Evolutionary conservation across 2,888 invertebrate genomes (phyloP).

Genomic region (Coenonympha arcania): DNA sequence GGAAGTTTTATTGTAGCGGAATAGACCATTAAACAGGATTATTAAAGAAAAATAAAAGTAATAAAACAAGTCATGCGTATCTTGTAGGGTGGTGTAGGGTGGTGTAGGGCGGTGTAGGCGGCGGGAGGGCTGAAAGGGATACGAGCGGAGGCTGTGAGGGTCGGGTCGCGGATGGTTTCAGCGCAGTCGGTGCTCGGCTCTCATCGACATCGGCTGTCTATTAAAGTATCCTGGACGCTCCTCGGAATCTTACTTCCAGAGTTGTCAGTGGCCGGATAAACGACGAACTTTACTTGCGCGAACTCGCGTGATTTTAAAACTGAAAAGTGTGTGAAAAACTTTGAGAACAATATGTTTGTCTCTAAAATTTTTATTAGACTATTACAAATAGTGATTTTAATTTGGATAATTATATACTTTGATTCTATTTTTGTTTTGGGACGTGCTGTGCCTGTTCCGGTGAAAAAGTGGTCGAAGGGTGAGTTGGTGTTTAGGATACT

Average conservation of each 20-base stretch:
- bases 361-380: constrained; percentile 39
- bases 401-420: constrained; percentile 41
- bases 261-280: constrained; percentile 28
- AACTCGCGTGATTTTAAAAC: not conserved
- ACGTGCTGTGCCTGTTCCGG: constrained; percentile 35
- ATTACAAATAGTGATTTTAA: constrained; percentile 40
- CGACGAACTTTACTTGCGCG: not conserved
- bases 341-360: constrained; percentile 36
- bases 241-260: constrained; percentile 35
- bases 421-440: constrained; percentile 26
- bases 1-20: constrained; percentile 57
- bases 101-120: constrained; percentile 31
- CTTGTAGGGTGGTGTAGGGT: constrained; percentile 28
- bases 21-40: constrained; percentile 65
- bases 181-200: constrained; percentile 51
- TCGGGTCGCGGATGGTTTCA: no score
- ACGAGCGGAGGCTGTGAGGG: constrained; percentile 28
- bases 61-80: constrained; percentile 60
- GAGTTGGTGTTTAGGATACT: not conserved
- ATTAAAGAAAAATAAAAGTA: constrained; percentile 70
- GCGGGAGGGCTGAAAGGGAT: constrained; percentile 43
- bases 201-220: constrained; percentile 30
- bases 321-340: not conserved
- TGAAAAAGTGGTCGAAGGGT: constrained; percentile 43
- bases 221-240: constrained; percentile 6